Base-by-base conservation (phyloP, 2,888 invertebrate genomes). In the Pogonocherus hispidulus region DNA sequence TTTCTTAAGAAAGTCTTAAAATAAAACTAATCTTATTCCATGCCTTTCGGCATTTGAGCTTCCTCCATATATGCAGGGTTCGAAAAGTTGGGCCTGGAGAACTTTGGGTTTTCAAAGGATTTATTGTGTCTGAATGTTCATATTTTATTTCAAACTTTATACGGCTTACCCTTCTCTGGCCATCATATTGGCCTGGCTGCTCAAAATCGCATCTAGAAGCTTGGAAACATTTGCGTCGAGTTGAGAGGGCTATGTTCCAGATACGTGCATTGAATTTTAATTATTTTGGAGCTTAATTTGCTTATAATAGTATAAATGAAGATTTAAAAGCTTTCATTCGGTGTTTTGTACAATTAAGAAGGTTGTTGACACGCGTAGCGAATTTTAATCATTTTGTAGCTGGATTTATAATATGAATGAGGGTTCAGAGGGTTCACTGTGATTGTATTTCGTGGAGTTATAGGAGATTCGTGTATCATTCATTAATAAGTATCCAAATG, bases 1-100 rank as follows among this genome's bases (percentile, higher is more conserved):
- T 32, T 52, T 52, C 52, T 32, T 16, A 27, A 9, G n/a, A 16
- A 32, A 32, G 8, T 32, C 32, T 52, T 52, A 41, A 41, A 14
- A 41, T 52, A 52, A 52, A 52, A 52, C 52, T 32, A 35, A 52
- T 32, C 52, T 27, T 32, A 32, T 19, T 32, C 22, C 18, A 32
- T 27, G 32, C 32, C 32, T 52, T 27, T 22, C 4, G 22, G 52
- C 32, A 18, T 52, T 52, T 27, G 2, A 52, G 18, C 32, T 32
- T 52, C 32, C 23, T 51, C 23, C 23, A 23, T 51, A 19, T 22
- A 23, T 51, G 22, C 22, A 14, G 14, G 5, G n/a, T 23, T 51
- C 23, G n/a, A 14, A 22, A 49, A 23, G 49, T 9, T 41, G 41
- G 16, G 19, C 9, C 11, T 18, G 32, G 9, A 32, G 16, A 32